Evolutionary conservation across 2,113 vertebrate genomes (phyloP), one percentile per base, ranked within the genome.

Genomic region (Lipotes vexillifer): DNA sequence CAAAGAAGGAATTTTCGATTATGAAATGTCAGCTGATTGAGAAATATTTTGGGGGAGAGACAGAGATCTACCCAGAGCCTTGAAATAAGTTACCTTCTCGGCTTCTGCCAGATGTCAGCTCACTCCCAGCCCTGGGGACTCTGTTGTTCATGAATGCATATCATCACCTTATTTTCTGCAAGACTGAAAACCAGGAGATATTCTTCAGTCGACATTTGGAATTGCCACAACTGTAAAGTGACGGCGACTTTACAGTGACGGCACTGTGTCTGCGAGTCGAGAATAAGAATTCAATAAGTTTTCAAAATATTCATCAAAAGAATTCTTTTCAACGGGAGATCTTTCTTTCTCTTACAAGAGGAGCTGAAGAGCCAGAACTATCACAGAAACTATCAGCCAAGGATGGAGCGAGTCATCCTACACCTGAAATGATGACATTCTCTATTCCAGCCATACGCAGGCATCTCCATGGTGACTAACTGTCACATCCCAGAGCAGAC

Each of bases 401-500:
- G 44, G 55, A 61, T 29, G 25, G 23, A 91, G 44, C n/a, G 41
- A 92, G 23, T 93, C 72, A 59, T 36, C 61, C 46, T 41, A 20
- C 41, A 36, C 74, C 93, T 59, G 78, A 92, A 96, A 97, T 88
- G 66, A 88, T 68, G 74, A 92, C 82, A 92, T 87, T 95, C 55
- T 69, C 88, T 93, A 12, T 93, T 89, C 94, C 29, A 49, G 74
- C 94, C 85, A 90, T 52, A 83, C 1, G 17, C 6, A 63, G 33
- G 55, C 80, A 59, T 97, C 66, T 52, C 90, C 81, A 57, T 69
- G 14, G 97, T 0, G 38, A 93, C 95, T 78, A 88, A 88, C 3
- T 63, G 74, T 72, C 95, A 68, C 57, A 84, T 90, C 92, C 63
- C 89, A 33, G 46, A 94, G 29, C 23, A 84, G 71, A 82, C 31